These are phyloP conservation scores for Xanthostigma xanthostigma DNA, from an alignment of 2,888 invertebrate species.

Conservation along the genomic window DNA sequence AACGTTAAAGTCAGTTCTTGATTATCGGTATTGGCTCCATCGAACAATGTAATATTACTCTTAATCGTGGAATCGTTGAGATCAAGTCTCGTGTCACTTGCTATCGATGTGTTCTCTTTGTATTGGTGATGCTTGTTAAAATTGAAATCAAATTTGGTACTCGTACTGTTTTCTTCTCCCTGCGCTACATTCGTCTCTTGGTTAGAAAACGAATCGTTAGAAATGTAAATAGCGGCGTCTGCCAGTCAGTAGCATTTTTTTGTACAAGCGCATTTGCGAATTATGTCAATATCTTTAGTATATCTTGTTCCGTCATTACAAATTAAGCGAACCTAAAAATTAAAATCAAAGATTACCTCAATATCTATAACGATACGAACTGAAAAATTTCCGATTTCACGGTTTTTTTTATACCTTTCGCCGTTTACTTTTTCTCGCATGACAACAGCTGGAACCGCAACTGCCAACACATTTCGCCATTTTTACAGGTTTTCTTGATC, in stretches of 20 bases:
- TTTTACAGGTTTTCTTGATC: constrained; percentile 79
- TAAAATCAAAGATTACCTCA: constrained; percentile 1
- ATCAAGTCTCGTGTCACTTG: background rate
- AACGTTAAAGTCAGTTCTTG: constrained; percentile 3
- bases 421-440: constrained; percentile 81
- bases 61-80: too few relatives aligned
- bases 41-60: too few relatives aligned
- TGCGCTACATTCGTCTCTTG: too few relatives aligned
- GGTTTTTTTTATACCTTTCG: constrained; percentile 54
- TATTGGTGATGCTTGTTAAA: background rate
- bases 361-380: constrained; percentile 8
- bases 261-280: constrained; percentile 91
- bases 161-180: too few relatives aligned
- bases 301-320: constrained; percentile 87
- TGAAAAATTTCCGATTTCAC: constrained; percentile 1
- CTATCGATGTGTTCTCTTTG: constrained; percentile 4
- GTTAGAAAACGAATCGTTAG: constrained; percentile 11
- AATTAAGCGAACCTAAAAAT: constrained; percentile 63
- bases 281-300: constrained; percentile 91
- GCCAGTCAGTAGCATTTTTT: constrained; percentile 74
- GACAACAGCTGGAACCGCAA: constrained; percentile 77
- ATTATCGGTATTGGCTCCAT: background rate
- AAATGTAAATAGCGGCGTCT: constrained; percentile 41
- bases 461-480: constrained; percentile 74
- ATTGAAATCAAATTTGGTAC: background rate